Percentiles rank a stretch among this genome's conserved stretches.
Conservation (phyloP, 2,113 vertebrate species). For the Collichthys lucidus region DNA sequence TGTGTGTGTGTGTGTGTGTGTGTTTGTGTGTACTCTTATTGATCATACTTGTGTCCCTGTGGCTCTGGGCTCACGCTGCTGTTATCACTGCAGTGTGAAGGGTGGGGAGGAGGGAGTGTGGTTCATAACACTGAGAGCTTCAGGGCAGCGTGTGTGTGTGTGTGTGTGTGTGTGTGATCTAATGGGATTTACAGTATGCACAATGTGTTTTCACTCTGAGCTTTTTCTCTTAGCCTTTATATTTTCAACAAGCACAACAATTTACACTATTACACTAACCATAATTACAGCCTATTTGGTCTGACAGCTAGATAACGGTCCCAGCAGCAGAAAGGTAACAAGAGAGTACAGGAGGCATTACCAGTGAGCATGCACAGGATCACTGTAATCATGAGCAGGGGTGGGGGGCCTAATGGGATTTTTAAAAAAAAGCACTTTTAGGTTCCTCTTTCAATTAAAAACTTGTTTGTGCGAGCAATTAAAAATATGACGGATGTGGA, state of each 20-base stretch:
- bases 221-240: background rate
- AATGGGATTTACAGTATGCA: constrained; percentile 45
- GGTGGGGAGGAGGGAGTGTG: constrained; percentile 47
- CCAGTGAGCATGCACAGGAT: background rate
- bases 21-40: constrained; percentile 63
- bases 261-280: constrained; percentile 7
- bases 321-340: constrained; percentile 27
- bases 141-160: constrained; percentile 19
- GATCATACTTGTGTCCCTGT: constrained; percentile 70
- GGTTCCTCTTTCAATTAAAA: constrained; percentile 53
- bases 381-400: constrained; percentile 11
- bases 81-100: constrained; percentile 74
- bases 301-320: constrained; percentile 26
- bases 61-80: constrained; percentile 66
- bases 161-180: constrained; percentile 28
- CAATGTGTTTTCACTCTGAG: constrained; percentile 21
- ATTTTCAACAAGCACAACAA: constrained; percentile 27
- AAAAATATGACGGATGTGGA: constrained; percentile 10
- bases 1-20: constrained; percentile 10
- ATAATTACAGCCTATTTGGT: constrained; percentile 22
- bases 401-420: constrained; percentile 31
- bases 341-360: constrained; percentile 15
- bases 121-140: constrained; percentile 52
- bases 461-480: constrained; percentile 34
- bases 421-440: constrained; percentile 16